Base-by-base conservation (phyloP, 2,888 invertebrate species). In the Pterobdella sp. region DNA sequence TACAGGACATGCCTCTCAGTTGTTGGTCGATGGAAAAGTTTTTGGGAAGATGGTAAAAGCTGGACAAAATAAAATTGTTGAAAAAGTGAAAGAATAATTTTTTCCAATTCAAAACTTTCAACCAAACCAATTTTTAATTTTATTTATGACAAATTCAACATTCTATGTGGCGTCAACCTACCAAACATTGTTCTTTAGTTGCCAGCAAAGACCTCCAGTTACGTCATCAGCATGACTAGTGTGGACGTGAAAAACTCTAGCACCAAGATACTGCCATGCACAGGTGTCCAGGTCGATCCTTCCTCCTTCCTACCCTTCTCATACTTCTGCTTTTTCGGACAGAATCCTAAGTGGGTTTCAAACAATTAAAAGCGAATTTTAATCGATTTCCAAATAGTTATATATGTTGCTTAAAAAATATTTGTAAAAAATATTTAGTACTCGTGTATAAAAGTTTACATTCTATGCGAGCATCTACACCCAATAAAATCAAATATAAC, bases 1-100 rank as follows among this genome's bases (percentile, higher is more conserved):
- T 77, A 78, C 80, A 66, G 80, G 81, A 74, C 78, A 79, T n/a
- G 81, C 82, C 72, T 83, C 79, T 77, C 82, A 82, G 75, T 80
- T 84, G 14, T 78, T 83, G 70, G 81, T 84, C 36, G 82, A 84
- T 78, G 82, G 83, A n/a, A 82, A 83, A 77, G 82, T 83, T 77
- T 84, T 83, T 74, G 84, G 84, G 7, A 80, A 79, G 72, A 79
- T 80, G 26, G 79, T 84, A 76, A 81, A 81, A 75, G 77, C 81
- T 32, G 81, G 81, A n/a, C 79, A 81, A 31, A 80, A 79, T 70
- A 82, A 80, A 34, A 79, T 83, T 67, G 76, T 81, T 64, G 79
- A 83, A 52, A 82, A 82, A 81, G 83, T 83, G 73, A 72, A 77
- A 68, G 22, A 42, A 10, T 29, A n/a, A 56, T 14, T 26, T 56